phyloP scores from a whole-genome alignment of 2,888 invertebrate genomes.

The Rotaria magnacalcarata region DNA sequence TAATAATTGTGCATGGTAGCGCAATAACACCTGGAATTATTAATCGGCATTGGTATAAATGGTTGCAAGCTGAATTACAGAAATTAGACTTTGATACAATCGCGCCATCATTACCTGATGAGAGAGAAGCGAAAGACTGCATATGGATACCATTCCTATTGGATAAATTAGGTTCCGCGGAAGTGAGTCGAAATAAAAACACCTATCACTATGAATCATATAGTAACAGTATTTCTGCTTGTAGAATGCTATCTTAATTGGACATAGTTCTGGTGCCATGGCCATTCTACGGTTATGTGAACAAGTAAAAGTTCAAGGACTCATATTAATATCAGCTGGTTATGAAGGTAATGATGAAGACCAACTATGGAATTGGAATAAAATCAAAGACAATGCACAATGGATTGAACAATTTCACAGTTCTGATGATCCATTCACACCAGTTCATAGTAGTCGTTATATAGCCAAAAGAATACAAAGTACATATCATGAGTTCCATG shows the following conservation, averaged over 20 bases:
- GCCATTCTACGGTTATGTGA: not conserved
- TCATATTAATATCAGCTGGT: not conserved
- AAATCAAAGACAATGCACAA: not conserved
- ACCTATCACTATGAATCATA: too few species aligned
- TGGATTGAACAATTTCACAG: constrained; percentile 1
- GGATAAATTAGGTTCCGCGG: not conserved
- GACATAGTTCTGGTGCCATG: constrained; percentile 1
- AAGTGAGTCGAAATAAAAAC: not conserved
- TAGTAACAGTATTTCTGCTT: not conserved
- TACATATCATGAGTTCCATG: not conserved
- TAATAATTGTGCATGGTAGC: not conserved
- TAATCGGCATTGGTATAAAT: constrained; percentile 35
- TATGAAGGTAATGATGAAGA: not conserved
- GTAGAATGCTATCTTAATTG: not conserved
- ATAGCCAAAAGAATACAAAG: not conserved
- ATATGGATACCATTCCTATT: not conserved
- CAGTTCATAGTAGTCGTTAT: not conserved
- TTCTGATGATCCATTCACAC: not conserved
- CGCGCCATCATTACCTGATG: not conserved
- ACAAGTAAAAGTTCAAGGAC: not conserved
- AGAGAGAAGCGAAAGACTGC: not conserved
- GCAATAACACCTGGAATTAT: not conserved
- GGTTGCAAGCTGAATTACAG: not conserved
- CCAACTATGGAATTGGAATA: not conserved
- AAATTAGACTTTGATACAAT: not conserved